Conservation (phyloP, 2,797 vertebrate genomes). For the Dendrocincla tyrannina region DNA sequence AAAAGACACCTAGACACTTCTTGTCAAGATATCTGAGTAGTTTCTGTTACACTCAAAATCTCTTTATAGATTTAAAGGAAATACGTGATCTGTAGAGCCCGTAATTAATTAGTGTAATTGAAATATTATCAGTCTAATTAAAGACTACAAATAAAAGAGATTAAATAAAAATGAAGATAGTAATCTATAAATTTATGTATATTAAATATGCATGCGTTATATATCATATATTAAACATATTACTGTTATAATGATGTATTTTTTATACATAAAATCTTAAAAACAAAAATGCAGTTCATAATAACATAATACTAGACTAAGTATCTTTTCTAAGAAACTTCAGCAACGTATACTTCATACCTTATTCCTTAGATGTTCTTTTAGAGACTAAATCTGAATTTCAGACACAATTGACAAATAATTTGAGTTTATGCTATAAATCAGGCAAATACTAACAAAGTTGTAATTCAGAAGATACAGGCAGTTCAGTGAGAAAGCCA, state of each 20-base stretch:
- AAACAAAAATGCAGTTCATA: not conserved
- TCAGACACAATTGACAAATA: not conserved
- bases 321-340: not conserved
- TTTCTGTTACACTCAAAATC: not conserved
- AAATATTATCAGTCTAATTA: not conserved
- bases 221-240: not conserved
- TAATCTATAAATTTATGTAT: not conserved
- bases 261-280: not conserved
- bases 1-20: not conserved
- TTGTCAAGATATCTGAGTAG: not conserved
- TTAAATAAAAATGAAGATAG: not conserved
- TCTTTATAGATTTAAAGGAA: not conserved
- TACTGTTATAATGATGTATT: not conserved
- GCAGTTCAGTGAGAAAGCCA: not conserved
- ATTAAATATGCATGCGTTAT: too few relatives aligned
- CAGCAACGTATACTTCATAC: not conserved
- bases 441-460: not conserved
- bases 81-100: not conserved
- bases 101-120: not conserved
- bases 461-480: not conserved
- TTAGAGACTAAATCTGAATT: not conserved
- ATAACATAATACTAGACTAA: not conserved
- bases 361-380: not conserved
- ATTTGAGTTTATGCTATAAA: fast-evolving
- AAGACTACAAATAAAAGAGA: not conserved